phyloP scores from a whole-genome alignment of 2,797 vertebrate species.

The Agapornis canus region DNA sequence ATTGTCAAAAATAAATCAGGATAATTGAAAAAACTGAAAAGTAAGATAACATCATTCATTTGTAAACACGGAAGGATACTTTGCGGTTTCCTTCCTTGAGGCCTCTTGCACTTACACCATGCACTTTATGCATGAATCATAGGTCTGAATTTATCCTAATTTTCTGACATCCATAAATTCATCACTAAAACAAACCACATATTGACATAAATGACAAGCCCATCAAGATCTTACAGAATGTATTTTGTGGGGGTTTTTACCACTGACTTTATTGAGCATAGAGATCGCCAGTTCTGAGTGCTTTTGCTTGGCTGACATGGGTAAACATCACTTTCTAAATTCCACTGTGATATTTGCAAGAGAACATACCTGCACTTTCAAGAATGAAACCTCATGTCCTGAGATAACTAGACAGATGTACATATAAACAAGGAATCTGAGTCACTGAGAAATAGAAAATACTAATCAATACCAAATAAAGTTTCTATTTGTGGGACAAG shows the following conservation, averaged over 20 bases:
- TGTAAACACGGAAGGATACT: neutral
- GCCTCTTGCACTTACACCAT: neutral
- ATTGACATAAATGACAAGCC: neutral
- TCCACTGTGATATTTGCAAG: slow-evolving; percentile 19
- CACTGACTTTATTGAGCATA: neutral
- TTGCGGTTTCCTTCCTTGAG: neutral
- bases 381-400: neutral
- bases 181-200: neutral
- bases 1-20: neutral
- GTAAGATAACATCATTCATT: neutral
- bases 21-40: neutral
- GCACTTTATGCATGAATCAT: neutral
- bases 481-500: neutral
- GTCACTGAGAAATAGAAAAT: neutral
- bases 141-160: neutral
- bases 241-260: neutral
- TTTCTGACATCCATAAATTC: neutral
- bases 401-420: neutral
- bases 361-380: neutral
- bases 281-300: neutral
- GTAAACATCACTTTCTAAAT: slow-evolving; percentile 19
- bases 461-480: neutral
- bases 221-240: neutral
- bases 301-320: neutral
- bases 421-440: neutral